phyloP scores from a whole-genome alignment of 1,140 invertebrate genomes.

The Ylistrum balloti region DNA sequence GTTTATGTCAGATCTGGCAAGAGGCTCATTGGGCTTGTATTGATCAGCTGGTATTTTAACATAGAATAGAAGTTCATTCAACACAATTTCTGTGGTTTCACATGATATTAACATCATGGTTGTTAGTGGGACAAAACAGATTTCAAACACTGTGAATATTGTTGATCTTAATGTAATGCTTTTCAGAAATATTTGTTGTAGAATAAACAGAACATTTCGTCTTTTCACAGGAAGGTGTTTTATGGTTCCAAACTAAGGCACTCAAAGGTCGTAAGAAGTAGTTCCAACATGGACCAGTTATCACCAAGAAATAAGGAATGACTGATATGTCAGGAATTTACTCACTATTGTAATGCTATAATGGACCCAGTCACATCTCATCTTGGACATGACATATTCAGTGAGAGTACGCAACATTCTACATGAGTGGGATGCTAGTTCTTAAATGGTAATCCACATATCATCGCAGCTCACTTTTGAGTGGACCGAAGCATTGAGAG shows the following conservation, averaged over 20 bases:
- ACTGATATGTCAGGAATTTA: neutral
- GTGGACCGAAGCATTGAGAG: neutral
- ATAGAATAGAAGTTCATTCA: no score
- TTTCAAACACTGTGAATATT: no score
- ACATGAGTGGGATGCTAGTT: neutral
- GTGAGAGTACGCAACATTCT: conserved; percentile 8
- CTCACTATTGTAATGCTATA: neutral
- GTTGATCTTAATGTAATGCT: no score
- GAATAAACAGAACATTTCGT: conserved; percentile 14
- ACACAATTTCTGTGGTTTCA: no score
- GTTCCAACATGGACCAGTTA: neutral
- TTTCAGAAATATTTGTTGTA: no score
- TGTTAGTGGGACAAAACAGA: no score
- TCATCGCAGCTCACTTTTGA: neutral
- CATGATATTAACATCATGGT: no score
- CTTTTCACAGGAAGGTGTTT: conserved; percentile 56
- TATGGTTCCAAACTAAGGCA: conserved; percentile 20
- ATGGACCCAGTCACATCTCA: no score
- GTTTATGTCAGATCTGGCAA: no score
- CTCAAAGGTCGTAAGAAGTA: neutral
- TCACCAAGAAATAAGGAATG: neutral
- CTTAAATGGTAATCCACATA: no score
- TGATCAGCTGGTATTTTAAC: no score
- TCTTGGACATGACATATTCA: neutral
- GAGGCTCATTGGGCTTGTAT: no score